Evolutionary conservation across 2,888 invertebrate genomes (phyloP), one percentile per base, ranked within the genome.

Genomic region (Zootermopsis nevadensis): DNA sequence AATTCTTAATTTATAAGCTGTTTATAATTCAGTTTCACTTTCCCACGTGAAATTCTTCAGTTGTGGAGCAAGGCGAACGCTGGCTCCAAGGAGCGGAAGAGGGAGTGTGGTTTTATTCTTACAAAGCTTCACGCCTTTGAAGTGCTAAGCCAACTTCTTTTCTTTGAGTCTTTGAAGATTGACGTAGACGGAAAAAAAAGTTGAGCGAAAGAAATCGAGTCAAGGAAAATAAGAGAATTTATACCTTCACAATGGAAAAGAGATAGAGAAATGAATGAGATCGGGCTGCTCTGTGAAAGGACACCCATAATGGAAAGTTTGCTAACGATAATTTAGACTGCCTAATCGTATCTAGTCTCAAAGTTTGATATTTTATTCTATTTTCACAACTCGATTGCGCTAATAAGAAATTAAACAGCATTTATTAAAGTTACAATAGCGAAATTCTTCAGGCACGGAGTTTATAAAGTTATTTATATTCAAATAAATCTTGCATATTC

Each of bases 81-180:
- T 27, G 31, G 31, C 69, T 31, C 33, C 19, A 12, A 6, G 19
- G 31, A 30, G 15, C 60, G 10, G 53, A 48, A 48, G 15, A 7
- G 30, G 33, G 33, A 19, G 31, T 31, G 60, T 31, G 69, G 69
- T 69, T 69, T 31, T 69, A 33, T 22, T 31, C 33, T 33, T 69
- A 33, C 22, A 69, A 30, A 69, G 31, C 69, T 69, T 69, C 69
- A 69, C 69, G 69, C 69, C 69, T 69, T 69, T 69, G 69, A 69
- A 69, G 69, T 69, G 69, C 69, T 69, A 69, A 69, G 69, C 69
- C 33, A 69, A 69, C 69, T 69, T 69, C 69, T 69, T 69, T 33
- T 30, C 69, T 69, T 69, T 69, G 69, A 69, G 69, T 31, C 69
- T 69, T 69, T 69, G 33, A 69, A 69, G 69, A 69, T 22, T 69